Evolutionary conservation across 2,113 vertebrate species (phyloP).

Genomic region (Plecotus auritus): DNA sequence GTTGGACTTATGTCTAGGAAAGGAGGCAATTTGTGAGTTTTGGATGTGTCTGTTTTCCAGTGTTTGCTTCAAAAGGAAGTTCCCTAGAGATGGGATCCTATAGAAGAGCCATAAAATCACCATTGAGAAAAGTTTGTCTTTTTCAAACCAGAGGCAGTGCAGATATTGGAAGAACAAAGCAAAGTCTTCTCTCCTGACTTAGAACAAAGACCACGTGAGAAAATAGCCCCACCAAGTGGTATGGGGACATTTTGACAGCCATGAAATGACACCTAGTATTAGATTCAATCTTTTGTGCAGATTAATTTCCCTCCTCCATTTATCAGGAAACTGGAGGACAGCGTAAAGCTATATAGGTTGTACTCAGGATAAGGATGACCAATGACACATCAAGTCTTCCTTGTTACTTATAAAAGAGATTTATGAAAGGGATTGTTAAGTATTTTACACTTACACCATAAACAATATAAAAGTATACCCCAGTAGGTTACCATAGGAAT

Average conservation of each 20-base stretch:
- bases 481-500: neutral
- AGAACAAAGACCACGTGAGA: conserved; percentile 25
- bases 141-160: conserved; percentile 2
- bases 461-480: neutral
- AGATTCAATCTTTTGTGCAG: neutral
- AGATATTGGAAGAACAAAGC: conserved; percentile 2
- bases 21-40: neutral
- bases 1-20: neutral
- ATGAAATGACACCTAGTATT: neutral
- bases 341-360: neutral
- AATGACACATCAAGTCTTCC: neutral
- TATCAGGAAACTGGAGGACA: neutral
- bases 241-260: neutral
- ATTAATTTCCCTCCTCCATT: neutral
- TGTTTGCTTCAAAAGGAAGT: neutral
- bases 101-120: conserved; percentile 1
- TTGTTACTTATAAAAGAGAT: neutral
- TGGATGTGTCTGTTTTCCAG: neutral
- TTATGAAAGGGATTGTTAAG: neutral
- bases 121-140: neutral
- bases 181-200: conserved; percentile 9
- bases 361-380: neutral
- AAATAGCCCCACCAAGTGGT: conserved; percentile 37
- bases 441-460: neutral
- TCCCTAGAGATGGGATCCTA: neutral